Conservation (phyloP, 2,888 invertebrate genomes). For the Drosophila dives region DNA sequence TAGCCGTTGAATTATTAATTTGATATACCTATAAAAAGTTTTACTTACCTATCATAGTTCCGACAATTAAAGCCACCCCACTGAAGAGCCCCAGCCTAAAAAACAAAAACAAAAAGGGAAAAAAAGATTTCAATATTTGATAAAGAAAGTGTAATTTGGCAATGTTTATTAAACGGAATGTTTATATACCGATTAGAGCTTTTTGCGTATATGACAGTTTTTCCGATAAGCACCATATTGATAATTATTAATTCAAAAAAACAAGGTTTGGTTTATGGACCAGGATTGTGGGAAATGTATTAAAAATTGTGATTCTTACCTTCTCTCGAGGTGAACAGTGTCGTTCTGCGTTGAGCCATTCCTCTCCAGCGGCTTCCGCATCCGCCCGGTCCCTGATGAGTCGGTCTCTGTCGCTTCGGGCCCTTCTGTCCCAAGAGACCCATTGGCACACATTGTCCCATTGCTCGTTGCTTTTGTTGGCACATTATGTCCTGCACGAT, state of each 20-base stretch:
- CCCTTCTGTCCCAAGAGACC: constrained; percentile 85
- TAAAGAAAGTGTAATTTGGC: background rate
- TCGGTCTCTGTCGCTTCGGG: constrained; percentile 86
- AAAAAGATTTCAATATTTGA: background rate
- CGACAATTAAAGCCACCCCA: constrained; percentile 99
- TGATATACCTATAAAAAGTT: background rate
- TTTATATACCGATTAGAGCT: no score
- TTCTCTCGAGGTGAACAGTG: constrained; percentile 99
- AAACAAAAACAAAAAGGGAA: background rate
- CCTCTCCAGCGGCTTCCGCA: constrained; percentile 91
- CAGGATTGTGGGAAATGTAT: background rate
- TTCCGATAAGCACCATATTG: background rate
- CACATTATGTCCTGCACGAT: constrained; percentile 84
- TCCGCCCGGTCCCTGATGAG: constrained; percentile 86
- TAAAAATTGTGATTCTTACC: constrained; percentile 78
- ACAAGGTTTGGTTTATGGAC: background rate
- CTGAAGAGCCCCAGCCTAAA: constrained; percentile 96
- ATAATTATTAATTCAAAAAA: background rate
- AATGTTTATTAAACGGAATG: background rate
- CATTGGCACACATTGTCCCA: constrained; percentile 85
- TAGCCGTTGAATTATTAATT: background rate
- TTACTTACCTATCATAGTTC: constrained; percentile 96
- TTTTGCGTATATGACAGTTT: background rate
- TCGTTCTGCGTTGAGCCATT: constrained; percentile 97
- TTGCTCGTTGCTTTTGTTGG: constrained; percentile 85